These are phyloP conservation scores for Lagodon rhomboides DNA, from an alignment of 2,797 vertebrate species.

Conservation along the genomic window DNA sequence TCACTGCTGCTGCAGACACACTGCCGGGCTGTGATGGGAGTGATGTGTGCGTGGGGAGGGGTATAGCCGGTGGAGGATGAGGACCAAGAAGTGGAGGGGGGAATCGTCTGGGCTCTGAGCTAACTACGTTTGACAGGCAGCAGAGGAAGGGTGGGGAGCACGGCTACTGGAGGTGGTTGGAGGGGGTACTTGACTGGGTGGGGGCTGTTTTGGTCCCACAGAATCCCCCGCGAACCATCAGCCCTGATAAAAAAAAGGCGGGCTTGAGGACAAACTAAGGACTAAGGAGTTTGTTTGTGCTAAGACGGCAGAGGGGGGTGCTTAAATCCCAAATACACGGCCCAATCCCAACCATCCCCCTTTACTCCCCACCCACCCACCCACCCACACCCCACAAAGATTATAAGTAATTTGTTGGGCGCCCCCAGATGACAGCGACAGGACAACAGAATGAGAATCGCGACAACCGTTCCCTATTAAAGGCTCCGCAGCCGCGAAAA, in stretches of 20 bases:
- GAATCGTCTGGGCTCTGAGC: slow-evolving; percentile 57
- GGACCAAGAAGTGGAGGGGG: slow-evolving; percentile 34
- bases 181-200: slow-evolving; percentile 25
- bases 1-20: slow-evolving; percentile 66
- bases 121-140: slow-evolving; percentile 86
- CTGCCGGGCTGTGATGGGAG: slow-evolving; percentile 59
- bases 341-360: slow-evolving; percentile 11
- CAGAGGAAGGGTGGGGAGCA: slow-evolving; percentile 48
- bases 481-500: slow-evolving; percentile 24
- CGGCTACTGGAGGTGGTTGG: slow-evolving; percentile 35
- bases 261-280: slow-evolving; percentile 44
- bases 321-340: slow-evolving; percentile 53
- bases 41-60: slow-evolving; percentile 28
- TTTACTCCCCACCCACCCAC: slow-evolving; percentile 1
- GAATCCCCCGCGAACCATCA: slow-evolving; percentile 28
- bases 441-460: slow-evolving; percentile 31
- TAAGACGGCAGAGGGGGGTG: slow-evolving; percentile 45
- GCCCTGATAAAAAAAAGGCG: slow-evolving; percentile 48
- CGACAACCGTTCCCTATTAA: slow-evolving; percentile 26
- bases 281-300: slow-evolving; percentile 70
- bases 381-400: slow-evolving; percentile 41
- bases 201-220: slow-evolving; percentile 35
- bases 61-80: slow-evolving; percentile 43
- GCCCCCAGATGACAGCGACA: slow-evolving; percentile 24
- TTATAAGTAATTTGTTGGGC: slow-evolving; percentile 54